These are phyloP conservation scores for Lucifuga dentata DNA, from an alignment of 2,113 vertebrate genomes.

Conservation along the genomic window DNA sequence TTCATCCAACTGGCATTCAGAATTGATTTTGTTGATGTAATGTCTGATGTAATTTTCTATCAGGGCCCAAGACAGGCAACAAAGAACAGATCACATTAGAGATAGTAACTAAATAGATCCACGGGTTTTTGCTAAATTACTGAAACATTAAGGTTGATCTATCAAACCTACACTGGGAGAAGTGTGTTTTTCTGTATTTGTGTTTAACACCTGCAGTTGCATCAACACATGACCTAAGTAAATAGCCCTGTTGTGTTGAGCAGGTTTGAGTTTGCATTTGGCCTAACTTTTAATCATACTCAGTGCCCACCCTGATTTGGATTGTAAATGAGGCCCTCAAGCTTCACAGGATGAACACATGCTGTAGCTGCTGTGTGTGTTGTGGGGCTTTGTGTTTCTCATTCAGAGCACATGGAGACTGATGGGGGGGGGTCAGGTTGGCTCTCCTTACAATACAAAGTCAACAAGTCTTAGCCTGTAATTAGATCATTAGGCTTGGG, in stretches of 20 bases:
- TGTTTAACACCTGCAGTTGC: constrained; percentile 4
- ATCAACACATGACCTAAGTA: constrained; percentile 35
- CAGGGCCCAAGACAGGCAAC: constrained; percentile 19
- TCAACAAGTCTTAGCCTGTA: constrained; percentile 81
- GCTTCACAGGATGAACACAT: constrained; percentile 45
- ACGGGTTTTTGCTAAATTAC: not conserved
- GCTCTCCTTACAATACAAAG: constrained; percentile 67
- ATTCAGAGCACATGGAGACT: constrained; percentile 17
- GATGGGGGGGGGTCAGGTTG: constrained; percentile 52
- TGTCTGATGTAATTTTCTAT: constrained; percentile 26
- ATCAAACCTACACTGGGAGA: not conserved
- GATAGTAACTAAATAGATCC: constrained; percentile 28
- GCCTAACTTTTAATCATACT: constrained; percentile 51
- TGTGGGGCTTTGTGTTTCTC: constrained; percentile 21
- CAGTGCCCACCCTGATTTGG: constrained; percentile 75
- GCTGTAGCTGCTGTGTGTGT: constrained; percentile 35
- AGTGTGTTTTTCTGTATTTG: constrained; percentile 6
- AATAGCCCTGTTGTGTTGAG: constrained; percentile 62
- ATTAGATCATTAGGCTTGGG: constrained; percentile 79
- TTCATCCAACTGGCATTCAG: constrained; percentile 53
- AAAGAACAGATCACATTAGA: constrained; percentile 23
- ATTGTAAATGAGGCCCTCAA: constrained; percentile 80
- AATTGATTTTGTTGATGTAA: constrained; percentile 48
- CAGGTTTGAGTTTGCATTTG: constrained; percentile 67
- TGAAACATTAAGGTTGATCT: constrained; percentile 20